Conservation (phyloP, 2,888 invertebrate genomes). For the Parasteatoda lunata region DNA sequence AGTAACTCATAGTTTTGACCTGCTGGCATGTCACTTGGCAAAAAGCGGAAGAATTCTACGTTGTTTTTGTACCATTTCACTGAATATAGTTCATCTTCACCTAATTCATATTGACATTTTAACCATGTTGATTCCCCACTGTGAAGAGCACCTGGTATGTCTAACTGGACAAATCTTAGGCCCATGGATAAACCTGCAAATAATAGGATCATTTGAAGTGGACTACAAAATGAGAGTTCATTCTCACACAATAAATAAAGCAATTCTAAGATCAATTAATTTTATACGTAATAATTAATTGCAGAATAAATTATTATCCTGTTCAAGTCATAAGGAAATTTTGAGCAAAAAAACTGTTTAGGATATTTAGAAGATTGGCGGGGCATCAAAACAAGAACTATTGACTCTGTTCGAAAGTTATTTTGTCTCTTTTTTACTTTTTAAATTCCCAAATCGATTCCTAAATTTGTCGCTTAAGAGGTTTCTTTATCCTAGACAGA, state of each 20-base stretch:
- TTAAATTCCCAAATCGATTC: too few relatives aligned
- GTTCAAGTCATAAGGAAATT: too few relatives aligned
- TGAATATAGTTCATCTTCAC: constrained; percentile 69
- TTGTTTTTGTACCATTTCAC: constrained; percentile 68
- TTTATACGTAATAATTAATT: too few relatives aligned
- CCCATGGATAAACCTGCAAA: constrained; percentile 45
- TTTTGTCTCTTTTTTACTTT: too few relatives aligned
- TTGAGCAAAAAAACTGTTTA: too few relatives aligned
- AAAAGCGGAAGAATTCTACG: constrained; percentile 65
- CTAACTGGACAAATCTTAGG: constrained; percentile 54
- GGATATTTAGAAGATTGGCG: too few relatives aligned
- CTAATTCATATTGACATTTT: constrained; percentile 69
- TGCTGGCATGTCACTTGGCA: constrained; percentile 63
- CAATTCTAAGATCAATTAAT: too few relatives aligned
- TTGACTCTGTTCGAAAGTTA: too few relatives aligned
- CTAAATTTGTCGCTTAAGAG: too few relatives aligned
- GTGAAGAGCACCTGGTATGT: constrained; percentile 63
- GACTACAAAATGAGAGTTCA: background rate
- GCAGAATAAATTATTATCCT: too few relatives aligned
- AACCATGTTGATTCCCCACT: constrained; percentile 67
- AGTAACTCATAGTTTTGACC: constrained; percentile 65
- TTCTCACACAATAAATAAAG: background rate
- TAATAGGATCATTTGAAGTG: background rate
- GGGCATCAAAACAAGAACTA: too few relatives aligned
- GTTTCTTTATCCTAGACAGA: too few relatives aligned